These are phyloP conservation scores for Mormyrus proboscirostris DNA, from an alignment of 2,797 vertebrate species.

Conservation along the genomic window DNA sequence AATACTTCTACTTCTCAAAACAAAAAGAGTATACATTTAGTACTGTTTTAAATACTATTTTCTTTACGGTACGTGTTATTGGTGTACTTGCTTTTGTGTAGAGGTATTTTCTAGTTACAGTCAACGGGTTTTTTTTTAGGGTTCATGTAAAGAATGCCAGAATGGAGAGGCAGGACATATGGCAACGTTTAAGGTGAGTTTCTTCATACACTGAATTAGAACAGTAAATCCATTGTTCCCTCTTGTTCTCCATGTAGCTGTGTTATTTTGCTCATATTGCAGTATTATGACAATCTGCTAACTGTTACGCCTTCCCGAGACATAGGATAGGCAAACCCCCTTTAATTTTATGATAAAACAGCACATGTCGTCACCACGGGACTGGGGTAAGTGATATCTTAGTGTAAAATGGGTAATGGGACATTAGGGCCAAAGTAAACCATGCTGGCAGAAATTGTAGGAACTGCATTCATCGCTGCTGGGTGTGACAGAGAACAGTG, in stretches of 20 bases:
- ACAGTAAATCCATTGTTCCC: background rate
- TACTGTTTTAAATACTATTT: background rate
- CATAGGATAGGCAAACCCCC: background rate
- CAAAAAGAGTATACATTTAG: background rate
- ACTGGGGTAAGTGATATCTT: background rate
- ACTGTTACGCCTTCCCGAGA: background rate
- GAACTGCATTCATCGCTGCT: background rate
- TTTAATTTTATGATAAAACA: background rate
- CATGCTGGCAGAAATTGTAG: background rate
- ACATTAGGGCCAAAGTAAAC: background rate
- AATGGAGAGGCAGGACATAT: slow-evolving; percentile 28
- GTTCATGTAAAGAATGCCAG: background rate
- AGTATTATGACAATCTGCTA: background rate
- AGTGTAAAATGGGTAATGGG: background rate
- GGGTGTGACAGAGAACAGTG: background rate
- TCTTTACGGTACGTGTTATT: background rate
- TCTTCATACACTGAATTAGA: background rate
- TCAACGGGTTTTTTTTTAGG: slow-evolving; percentile 28
- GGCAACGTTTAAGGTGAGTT: slow-evolving; percentile 55
- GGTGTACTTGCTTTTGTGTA: background rate
- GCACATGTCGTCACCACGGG: background rate
- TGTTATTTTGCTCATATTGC: background rate
- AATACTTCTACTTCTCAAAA: background rate
- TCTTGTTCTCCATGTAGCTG: background rate
- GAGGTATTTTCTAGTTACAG: background rate